Base-by-base conservation (phyloP, 2,797 vertebrate genomes). In the Anas bahamensis region DNA sequence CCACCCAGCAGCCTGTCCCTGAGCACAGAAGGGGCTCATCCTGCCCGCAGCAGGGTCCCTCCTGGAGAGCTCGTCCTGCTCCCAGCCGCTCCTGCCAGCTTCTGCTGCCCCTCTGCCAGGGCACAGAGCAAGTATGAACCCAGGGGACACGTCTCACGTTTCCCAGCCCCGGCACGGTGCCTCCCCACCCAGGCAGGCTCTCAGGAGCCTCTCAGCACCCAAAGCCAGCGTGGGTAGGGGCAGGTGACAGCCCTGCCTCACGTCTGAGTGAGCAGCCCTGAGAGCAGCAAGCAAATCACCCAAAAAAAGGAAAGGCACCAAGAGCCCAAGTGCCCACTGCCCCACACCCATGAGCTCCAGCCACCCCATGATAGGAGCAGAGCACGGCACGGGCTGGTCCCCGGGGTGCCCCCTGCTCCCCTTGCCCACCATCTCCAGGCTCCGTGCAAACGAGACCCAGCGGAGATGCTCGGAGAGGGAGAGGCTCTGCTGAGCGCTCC, bases 291-390 rank as follows among this genome's bases (percentile, higher is more conserved):
- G 15, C 5, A 0, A 3, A 6, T 22, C 21, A 44, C 24, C 5
- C 4, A 53, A 0, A 0, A 28, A 75, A 46, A 2, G 3, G 71
- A n/a, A 28, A 0, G 0, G 48, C 53, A 28, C 48, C 2, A 0
- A 44, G 37, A 69, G 50, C 16, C 53, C 1, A 4, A 1, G 31
- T 2, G 16, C 59, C 37, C 2, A 0, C 56, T 16, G 8, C 52
- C 60, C 1, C 1, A 1, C 83, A 44, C 41, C 17, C 52, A 4
- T 11, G 1, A 3, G 17, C 53, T 19, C 15, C 3, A 31, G 14
- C 31, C 1, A 3, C 35, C 41, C 53, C 0, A 0, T 48, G 56
- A 24, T 53, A 17, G 21, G 11, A 66, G 78, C n/a, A 4, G 39
- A 37, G 24, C 14, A 65, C 5, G 28, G 70, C 21, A 61, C 0